Evolutionary conservation across 2,113 vertebrate genomes (phyloP), one percentile per base, ranked within the genome.

Genomic region (Silurus asotus): DNA sequence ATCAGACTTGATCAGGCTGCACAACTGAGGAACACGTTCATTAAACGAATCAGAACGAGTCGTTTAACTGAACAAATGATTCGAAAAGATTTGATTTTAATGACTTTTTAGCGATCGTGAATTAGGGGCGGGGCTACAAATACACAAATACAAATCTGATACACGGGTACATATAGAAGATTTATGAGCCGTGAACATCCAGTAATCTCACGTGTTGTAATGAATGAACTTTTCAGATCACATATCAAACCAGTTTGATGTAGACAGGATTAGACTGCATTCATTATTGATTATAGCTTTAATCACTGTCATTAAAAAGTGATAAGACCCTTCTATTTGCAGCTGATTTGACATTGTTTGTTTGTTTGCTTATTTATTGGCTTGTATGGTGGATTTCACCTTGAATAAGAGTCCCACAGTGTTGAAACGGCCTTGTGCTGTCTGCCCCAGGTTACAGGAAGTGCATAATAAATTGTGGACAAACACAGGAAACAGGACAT

Each of bases 401-500:
- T 64, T 79, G 75, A 85, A 75, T 64, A 72, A 45, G 83, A 72
- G 25, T 49, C 59, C 61, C 61, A 19, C 65, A 51, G 56, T 23
- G 28, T 49, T n/a, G n/a, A 76, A 75, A 65, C 58, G 9, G 59
- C 77, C 84, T 87, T 88, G 84, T 91, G 87, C 37, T 90, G 82
- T 79, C 84, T 86, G 86, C 51, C 88, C 85, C 83, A 65, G 88
- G 75, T 83, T 74, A 45, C 92, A 95, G 94, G 95, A 95, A 95
- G 93, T 88, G 51, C 91, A 94, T 92, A 92, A 94, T 92, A 91
- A 74, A 93, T 85, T 87, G 88, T 67, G 92, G 92, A 95, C 95
- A 95, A 95, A 95, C 93, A 94, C 93, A 93, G 95, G 95, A 95
- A 95, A 93, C 93, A 94, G 93, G 93, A 95, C 90, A 81, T 91